These are phyloP conservation scores for Pilophorus perplexus DNA, from an alignment of 2,888 invertebrate species.

Conservation along the genomic window DNA sequence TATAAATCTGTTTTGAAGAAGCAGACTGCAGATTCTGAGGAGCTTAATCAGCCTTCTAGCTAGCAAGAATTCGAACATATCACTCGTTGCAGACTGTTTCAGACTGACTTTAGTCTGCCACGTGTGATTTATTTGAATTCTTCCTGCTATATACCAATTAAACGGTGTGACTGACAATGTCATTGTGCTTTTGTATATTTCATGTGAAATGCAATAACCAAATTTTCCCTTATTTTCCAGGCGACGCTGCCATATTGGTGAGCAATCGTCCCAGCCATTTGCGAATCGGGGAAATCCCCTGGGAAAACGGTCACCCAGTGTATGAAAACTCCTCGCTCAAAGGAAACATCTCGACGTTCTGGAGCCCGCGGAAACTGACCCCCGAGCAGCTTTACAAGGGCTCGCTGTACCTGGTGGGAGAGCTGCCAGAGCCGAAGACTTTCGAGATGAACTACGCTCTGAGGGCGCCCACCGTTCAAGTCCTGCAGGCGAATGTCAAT, in stretches of 20 bases:
- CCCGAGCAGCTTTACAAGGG: constrained; percentile 19
- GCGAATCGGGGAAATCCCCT: constrained; percentile 21
- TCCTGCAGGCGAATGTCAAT: constrained; percentile 14
- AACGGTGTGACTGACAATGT: too few species aligned
- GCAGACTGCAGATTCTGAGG: too few species aligned
- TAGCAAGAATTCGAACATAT: too few species aligned
- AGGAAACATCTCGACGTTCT: constrained; percentile 32
- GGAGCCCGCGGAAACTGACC: constrained; percentile 20
- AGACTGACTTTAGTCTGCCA: too few species aligned
- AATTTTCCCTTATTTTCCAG: background rate
- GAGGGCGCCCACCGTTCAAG: constrained; percentile 23
- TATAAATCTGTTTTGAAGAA: too few species aligned
- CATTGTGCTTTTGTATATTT: too few species aligned
- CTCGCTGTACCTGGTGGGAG: constrained; percentile 25
- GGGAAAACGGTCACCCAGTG: constrained; percentile 4
- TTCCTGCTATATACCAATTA: too few species aligned
- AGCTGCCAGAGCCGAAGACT: constrained; percentile 28
- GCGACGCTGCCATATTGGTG: constrained; percentile 20
- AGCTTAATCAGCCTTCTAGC: too few species aligned
- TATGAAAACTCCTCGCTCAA: constrained; percentile 13
- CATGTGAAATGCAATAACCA: too few species aligned
- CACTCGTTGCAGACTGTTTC: too few species aligned
- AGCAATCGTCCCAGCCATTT: constrained; percentile 20
- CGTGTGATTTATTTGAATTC: too few species aligned
- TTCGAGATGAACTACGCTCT: constrained; percentile 35